phyloP scores from a whole-genome alignment of 1,140 invertebrate genomes.

The Drosophila nasuta region DNA sequence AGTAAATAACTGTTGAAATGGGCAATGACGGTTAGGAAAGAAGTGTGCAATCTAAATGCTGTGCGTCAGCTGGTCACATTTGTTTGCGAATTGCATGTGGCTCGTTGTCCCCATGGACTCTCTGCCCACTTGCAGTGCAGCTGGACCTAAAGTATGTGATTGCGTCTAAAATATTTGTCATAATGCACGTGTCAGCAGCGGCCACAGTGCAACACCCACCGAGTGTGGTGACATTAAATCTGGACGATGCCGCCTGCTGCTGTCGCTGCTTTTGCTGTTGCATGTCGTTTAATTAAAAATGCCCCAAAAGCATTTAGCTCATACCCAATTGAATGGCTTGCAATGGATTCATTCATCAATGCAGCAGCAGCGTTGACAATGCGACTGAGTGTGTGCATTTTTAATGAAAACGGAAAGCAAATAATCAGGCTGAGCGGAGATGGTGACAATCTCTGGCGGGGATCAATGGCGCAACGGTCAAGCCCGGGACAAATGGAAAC shows the following conservation, averaged over 20 bases:
- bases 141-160: background rate
- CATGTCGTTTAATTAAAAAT: conserved; percentile 81
- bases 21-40: no score
- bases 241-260: conserved; percentile 18
- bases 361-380: conserved; percentile 38
- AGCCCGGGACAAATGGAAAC: conserved; percentile 49
- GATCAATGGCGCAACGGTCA: conserved; percentile 58
- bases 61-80: background rate
- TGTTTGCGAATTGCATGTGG: background rate
- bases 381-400: conserved; percentile 49
- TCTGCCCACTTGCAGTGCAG: conserved; percentile 20
- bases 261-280: conserved; percentile 44
- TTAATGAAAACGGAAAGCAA: conserved; percentile 81
- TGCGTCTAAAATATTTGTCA: conserved; percentile 72
- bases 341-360: conserved; percentile 36
- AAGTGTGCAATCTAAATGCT: background rate
- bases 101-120: conserved; percentile 11
- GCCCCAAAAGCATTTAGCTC: conserved; percentile 81
- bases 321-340: conserved; percentile 46
- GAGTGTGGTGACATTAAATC: conserved; percentile 70
- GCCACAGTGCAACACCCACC: conserved; percentile 57
- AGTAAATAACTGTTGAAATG: no score
- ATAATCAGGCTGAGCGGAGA: conserved; percentile 60
- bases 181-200: conserved; percentile 68
- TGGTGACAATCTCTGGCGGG: conserved; percentile 72